phyloP scores from a whole-genome alignment of 1,140 invertebrate species.

The Pseudomyrmex sp. region DNA sequence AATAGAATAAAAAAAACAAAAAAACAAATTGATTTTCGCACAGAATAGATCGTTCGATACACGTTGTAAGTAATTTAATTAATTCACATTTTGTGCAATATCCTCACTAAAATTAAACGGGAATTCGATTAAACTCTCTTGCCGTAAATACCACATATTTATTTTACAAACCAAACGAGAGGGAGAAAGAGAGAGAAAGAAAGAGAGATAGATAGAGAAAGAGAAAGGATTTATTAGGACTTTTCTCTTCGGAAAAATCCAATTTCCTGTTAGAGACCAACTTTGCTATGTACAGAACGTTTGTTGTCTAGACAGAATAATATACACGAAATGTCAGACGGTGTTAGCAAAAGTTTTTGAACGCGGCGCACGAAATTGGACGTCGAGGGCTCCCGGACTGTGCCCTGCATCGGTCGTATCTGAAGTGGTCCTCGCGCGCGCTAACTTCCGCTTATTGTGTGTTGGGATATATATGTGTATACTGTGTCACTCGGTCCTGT shows the following conservation, averaged over 20 bases:
- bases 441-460: conserved; percentile 25
- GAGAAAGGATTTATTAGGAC: not conserved
- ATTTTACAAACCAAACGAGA: too few species aligned
- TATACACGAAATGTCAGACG: conserved; percentile 15
- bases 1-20: too few species aligned
- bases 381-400: not conserved
- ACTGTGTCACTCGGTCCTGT: conserved; percentile 21
- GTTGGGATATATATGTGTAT: not conserved
- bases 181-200: too few species aligned
- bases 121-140: not conserved
- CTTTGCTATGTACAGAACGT: not conserved
- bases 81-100: too few species aligned
- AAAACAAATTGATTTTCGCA: too few species aligned
- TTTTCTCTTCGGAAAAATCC: conserved; percentile 18
- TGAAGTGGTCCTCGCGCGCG: not conserved
- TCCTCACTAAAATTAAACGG: not conserved
- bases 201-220: too few species aligned
- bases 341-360: conserved; percentile 17
- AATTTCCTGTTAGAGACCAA: conserved; percentile 26
- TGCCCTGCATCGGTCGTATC: not conserved
- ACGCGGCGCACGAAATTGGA: conserved; percentile 28
- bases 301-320: too few species aligned
- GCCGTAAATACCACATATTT: too few species aligned
- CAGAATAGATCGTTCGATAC: too few species aligned
- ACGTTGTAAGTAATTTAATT: too few species aligned